A percentile compares a stretch with the other conserved stretches of the same genome.
Conservation (phyloP, 2,888 invertebrate species). For the Ceriagrion tenellum region DNA sequence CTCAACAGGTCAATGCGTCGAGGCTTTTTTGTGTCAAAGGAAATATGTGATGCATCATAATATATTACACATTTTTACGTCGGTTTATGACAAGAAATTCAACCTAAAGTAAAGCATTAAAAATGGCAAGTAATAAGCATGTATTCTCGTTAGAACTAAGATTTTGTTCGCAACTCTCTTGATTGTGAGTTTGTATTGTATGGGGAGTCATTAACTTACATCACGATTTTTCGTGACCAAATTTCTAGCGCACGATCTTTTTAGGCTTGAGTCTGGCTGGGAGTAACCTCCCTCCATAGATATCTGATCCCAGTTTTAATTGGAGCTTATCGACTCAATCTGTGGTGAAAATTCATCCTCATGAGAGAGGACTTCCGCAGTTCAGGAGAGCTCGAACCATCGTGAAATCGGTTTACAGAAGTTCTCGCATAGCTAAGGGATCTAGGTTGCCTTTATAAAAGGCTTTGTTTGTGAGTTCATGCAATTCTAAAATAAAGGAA, state of each 20-base stretch:
- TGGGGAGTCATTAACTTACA: not conserved
- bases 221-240: conserved; percentile 27
- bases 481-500: too few species aligned
- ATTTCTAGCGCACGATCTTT: not conserved
- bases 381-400: not conserved
- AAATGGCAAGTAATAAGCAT: too few species aligned
- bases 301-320: conserved; percentile 11
- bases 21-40: too few species aligned
- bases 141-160: not conserved
- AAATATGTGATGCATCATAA: too few species aligned
- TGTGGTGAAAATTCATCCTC: not conserved
- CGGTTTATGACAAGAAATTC: too few species aligned
- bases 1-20: too few species aligned
- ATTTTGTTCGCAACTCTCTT: not conserved
- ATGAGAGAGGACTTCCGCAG: not conserved
- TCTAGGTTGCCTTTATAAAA: too few species aligned
- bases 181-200: too few species aligned
- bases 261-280: not conserved
- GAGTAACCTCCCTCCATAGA: not conserved
- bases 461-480: too few species aligned
- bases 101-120: too few species aligned
- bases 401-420: not conserved
- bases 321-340: not conserved
- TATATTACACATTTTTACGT: too few species aligned
- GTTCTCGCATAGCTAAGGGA: not conserved